Percentiles rank a stretch among this genome's conserved stretches.
phyloP scores from a whole-genome alignment of 2,888 invertebrate species.

The Diadegma fenestrale region DNA sequence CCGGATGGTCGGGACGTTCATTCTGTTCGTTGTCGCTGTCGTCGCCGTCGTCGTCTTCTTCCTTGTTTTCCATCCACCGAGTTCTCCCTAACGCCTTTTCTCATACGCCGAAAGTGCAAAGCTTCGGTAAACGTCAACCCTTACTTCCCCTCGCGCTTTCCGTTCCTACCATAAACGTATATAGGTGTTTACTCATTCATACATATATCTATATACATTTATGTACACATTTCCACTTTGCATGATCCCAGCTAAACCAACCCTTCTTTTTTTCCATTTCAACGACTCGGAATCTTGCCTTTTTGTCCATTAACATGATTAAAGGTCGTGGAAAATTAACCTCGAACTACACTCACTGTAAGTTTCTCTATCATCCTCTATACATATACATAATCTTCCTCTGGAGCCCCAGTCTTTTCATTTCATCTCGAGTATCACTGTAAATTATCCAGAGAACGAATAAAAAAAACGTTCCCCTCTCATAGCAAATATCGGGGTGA shows the following conservation, averaged over 20 bases:
- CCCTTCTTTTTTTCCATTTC: slow-evolving; percentile 37
- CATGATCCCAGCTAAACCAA: slow-evolving; percentile 74
- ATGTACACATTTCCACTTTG: slow-evolving; percentile 71
- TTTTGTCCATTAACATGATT: slow-evolving; percentile 83
- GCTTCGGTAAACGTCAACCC: slow-evolving; percentile 28
- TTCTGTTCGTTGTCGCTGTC: slow-evolving; percentile 48
- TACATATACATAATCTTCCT: background rate
- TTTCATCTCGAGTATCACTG: background rate
- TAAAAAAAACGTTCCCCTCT: background rate
- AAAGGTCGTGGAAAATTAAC: slow-evolving; percentile 74
- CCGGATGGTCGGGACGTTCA: slow-evolving; percentile 28
- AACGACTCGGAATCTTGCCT: slow-evolving; percentile 69
- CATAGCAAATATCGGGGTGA: background rate
- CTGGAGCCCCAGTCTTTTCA: background rate
- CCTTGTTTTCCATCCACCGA: slow-evolving; percentile 23
- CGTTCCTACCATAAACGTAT: background rate
- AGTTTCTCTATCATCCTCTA: slow-evolving; percentile 16
- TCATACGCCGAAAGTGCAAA: slow-evolving; percentile 45
- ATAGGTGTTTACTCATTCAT: slow-evolving; percentile 12
- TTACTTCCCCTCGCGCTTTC: background rate
- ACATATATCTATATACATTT: slow-evolving; percentile 4
- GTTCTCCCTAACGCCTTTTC: background rate
- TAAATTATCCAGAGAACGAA: background rate
- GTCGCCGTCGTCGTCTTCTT: slow-evolving; percentile 29
- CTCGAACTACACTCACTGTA: slow-evolving; percentile 43